phyloP scores from a whole-genome alignment of 2,113 vertebrate genomes.

The Gila orcuttii region DNA sequence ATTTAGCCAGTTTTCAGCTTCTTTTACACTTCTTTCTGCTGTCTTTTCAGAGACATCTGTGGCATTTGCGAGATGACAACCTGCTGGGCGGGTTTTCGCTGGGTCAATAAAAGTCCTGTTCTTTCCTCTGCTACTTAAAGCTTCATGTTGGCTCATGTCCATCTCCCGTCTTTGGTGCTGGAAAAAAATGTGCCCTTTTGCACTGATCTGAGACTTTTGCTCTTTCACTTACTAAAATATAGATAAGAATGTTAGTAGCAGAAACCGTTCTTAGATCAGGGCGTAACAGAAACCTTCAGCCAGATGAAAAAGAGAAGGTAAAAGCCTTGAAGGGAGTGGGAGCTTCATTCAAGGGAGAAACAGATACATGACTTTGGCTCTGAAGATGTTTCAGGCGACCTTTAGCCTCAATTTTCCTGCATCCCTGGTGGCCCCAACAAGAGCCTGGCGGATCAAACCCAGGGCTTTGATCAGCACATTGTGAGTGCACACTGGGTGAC shows the following conservation, averaged over 20 bases:
- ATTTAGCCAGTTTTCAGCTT: not conserved
- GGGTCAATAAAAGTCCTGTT: slow-evolving; percentile 76
- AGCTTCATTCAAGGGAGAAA: slow-evolving; percentile 37
- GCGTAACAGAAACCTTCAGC: not conserved
- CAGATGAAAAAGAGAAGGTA: slow-evolving; percentile 22
- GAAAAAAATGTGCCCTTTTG: slow-evolving; percentile 10
- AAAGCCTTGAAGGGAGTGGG: slow-evolving; percentile 19
- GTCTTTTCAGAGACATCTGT: slow-evolving; percentile 64
- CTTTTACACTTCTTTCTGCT: slow-evolving; percentile 15
- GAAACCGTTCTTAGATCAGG: slow-evolving; percentile 2
- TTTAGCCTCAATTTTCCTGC: slow-evolving; percentile 46
- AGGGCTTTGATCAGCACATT: slow-evolving; percentile 54
- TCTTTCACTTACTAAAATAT: slow-evolving; percentile 6
- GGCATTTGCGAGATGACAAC: slow-evolving; percentile 70
- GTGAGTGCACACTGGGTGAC: slow-evolving; percentile 44
- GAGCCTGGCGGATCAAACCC: slow-evolving; percentile 5
- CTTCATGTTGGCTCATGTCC: slow-evolving; percentile 48
- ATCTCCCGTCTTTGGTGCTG: slow-evolving; percentile 42
- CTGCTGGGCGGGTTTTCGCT: slow-evolving; percentile 72
- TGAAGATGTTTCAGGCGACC: slow-evolving; percentile 54
- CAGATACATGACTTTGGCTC: slow-evolving; percentile 53
- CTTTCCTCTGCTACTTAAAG: slow-evolving; percentile 56
- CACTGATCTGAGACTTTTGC: slow-evolving; percentile 36
- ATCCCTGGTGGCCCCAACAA: slow-evolving; percentile 49
- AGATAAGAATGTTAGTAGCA: not conserved